Evolutionary conservation across 1,140 invertebrate genomes (phyloP).

Genomic region (Solenopsis invicta): DNA sequence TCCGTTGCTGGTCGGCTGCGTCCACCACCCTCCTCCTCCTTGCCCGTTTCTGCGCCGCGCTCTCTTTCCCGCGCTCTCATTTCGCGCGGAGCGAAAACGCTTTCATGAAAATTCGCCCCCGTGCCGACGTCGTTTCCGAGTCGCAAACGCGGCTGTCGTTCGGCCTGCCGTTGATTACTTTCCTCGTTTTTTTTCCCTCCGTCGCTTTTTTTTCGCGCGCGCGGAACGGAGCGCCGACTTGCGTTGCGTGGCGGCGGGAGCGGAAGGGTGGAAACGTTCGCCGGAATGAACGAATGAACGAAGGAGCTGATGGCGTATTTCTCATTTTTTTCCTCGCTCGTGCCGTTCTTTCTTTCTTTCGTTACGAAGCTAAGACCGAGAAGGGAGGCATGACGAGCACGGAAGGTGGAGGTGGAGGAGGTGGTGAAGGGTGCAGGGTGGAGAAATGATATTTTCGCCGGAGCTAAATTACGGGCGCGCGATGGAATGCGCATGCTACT

Average conservation of each 20-base stretch:
- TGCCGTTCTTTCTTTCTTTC: conserved; percentile 48
- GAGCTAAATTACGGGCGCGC: conserved; percentile 60
- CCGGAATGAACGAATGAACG: conserved; percentile 19
- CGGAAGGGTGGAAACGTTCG: conserved; percentile 8
- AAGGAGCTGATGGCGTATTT: conserved; percentile 53
- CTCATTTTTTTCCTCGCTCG: conserved; percentile 38
- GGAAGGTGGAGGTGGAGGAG: neutral
- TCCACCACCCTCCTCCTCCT: neutral
- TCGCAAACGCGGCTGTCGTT: conserved; percentile 69
- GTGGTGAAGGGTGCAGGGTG: conserved; percentile 14
- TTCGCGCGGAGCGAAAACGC: conserved; percentile 66
- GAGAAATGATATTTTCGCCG: conserved; percentile 60
- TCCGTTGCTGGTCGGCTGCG: neutral
- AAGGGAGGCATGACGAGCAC: neutral
- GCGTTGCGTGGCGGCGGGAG: neutral
- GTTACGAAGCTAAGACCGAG: conserved; percentile 37
- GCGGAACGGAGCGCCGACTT: neutral
- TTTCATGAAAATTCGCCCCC: conserved; percentile 75
- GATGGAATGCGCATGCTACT: conserved; percentile 63
- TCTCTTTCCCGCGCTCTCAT: conserved; percentile 74
- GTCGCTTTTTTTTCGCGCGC: neutral
- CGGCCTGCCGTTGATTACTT: conserved; percentile 72
- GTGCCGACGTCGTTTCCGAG: conserved; percentile 68
- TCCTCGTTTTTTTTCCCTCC: conserved; percentile 53
- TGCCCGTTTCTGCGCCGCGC: conserved; percentile 35